Conservation (phyloP, 1,140 invertebrate species). For the Drosophila saltans region DNA sequence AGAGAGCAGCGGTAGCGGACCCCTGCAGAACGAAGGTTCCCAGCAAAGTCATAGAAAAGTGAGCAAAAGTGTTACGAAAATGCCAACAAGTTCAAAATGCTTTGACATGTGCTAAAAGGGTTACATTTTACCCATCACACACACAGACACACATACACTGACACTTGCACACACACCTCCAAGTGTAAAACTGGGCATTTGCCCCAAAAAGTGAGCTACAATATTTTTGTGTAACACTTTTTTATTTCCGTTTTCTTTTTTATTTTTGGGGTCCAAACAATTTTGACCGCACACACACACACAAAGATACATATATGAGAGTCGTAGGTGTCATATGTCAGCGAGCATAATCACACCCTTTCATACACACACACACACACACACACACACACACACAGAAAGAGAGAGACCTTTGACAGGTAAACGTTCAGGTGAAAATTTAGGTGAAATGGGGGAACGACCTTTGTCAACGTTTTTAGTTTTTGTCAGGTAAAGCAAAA, state of each 20-base stretch:
- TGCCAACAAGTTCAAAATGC: constrained; percentile 75
- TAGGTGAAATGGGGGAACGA: constrained; percentile 52
- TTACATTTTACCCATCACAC: constrained; percentile 15
- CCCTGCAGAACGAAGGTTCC: constrained; percentile 27
- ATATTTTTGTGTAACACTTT: constrained; percentile 56
- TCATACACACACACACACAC: constrained; percentile 15
- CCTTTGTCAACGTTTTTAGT: constrained; percentile 72
- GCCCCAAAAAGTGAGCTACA: constrained; percentile 57
- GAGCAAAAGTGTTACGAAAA: constrained; percentile 70
- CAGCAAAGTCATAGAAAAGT: constrained; percentile 65
- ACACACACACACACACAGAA: not conserved
- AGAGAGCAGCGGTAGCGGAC: constrained; percentile 21
- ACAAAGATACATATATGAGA: constrained; percentile 26
- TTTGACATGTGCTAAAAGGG: constrained; percentile 80
- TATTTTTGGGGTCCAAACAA: constrained; percentile 40
- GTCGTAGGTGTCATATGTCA: constrained; percentile 72
- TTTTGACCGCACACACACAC: constrained; percentile 56
- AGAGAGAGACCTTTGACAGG: constrained; percentile 52
- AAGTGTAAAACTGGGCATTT: constrained; percentile 23
- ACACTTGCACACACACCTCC: not conserved
- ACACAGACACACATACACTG: constrained; percentile 3
- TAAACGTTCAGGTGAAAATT: constrained; percentile 19
- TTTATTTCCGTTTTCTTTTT: constrained; percentile 17
- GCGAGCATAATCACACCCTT: constrained; percentile 75
- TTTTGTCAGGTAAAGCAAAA: constrained; percentile 11